Evolutionary conservation across 2,797 vertebrate species (phyloP).

Genomic region (Mormyrus proboscirostris): DNA sequence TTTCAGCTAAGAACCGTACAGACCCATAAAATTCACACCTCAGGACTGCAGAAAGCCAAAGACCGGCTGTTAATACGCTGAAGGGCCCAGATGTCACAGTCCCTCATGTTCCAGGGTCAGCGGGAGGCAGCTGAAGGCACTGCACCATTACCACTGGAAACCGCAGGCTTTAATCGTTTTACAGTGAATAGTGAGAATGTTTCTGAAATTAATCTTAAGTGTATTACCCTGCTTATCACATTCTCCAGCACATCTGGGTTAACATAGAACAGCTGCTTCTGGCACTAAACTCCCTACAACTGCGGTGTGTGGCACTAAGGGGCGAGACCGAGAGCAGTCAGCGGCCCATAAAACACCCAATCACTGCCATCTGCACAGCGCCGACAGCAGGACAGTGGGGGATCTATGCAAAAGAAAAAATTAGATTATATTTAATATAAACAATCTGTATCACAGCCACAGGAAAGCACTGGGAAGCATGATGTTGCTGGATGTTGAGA

Average conservation of each 20-base stretch:
- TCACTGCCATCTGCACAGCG: not conserved
- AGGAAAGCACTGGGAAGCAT: not conserved
- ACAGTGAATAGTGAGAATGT: not conserved
- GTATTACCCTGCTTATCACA: not conserved
- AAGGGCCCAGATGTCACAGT: not conserved
- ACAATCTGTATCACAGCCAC: not conserved
- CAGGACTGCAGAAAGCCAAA: not conserved
- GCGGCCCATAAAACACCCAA: not conserved
- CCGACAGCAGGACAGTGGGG: not conserved
- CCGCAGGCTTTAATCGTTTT: not conserved
- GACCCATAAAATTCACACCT: not conserved
- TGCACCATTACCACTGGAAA: not conserved
- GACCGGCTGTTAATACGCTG: not conserved
- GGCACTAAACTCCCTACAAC: not conserved
- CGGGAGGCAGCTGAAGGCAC: not conserved
- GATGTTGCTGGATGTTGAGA: not conserved
- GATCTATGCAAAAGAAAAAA: not conserved
- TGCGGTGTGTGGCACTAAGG: not conserved
- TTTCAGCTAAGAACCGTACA: not conserved
- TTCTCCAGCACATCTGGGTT: not conserved
- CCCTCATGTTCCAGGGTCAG: not conserved
- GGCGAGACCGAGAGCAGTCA: not conserved
- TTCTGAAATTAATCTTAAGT: not conserved
- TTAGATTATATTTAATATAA: not conserved
- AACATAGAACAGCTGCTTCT: not conserved